Evolutionary conservation across 2,888 invertebrate genomes (phyloP).

Genomic region (Thumatha senex): DNA sequence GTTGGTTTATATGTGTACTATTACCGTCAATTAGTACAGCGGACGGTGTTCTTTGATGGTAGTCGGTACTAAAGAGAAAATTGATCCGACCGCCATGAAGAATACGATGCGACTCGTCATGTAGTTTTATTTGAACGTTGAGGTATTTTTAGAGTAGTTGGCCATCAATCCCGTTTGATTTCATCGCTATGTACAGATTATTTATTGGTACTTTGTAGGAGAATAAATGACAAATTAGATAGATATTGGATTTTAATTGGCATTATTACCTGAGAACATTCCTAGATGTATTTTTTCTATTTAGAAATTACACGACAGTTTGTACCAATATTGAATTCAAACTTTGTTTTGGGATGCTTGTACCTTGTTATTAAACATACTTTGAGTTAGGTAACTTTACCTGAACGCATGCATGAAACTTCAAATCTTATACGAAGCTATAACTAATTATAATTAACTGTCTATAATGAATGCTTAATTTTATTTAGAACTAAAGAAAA

Average conservation of each 20-base stretch:
- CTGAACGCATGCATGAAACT: no score
- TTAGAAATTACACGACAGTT: no score
- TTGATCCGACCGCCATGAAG: slow-evolving; percentile 72
- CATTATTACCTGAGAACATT: no score
- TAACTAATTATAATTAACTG: no score
- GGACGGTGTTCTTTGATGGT: slow-evolving; percentile 72
- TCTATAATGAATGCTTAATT: no score
- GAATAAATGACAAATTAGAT: slow-evolving; percentile 14
- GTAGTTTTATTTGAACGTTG: slow-evolving; percentile 49
- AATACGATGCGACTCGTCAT: slow-evolving; percentile 22
- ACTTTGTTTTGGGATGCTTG: no score
- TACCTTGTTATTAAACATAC: no score
- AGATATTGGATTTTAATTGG: slow-evolving; percentile 14
- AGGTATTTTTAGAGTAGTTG: slow-evolving; percentile 28
- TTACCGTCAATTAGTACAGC: slow-evolving; percentile 76
- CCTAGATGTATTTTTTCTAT: neutral
- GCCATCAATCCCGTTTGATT: slow-evolving; percentile 36
- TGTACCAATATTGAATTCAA: no score
- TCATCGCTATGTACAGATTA: slow-evolving; percentile 24
- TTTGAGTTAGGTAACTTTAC: no score
- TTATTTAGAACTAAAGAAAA: no score
- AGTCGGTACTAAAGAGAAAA: slow-evolving; percentile 74
- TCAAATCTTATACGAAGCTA: no score
- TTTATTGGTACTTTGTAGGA: slow-evolving; percentile 24
- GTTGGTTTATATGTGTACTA: slow-evolving; percentile 59